These are phyloP conservation scores for Atta colombica DNA, from an alignment of 1,140 invertebrate genomes.

Conservation along the genomic window DNA sequence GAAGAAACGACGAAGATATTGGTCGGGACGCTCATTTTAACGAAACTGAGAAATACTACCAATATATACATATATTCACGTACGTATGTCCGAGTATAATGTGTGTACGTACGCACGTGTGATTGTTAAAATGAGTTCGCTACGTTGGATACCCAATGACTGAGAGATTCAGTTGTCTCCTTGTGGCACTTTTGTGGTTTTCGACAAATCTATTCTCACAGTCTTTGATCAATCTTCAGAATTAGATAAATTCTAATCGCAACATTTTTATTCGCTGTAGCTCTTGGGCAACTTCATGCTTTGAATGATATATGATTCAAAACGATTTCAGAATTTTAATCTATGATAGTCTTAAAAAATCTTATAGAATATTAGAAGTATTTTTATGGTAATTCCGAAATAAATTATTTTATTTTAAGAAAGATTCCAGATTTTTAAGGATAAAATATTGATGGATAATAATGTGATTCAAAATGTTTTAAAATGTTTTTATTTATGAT, in stretches of 20 bases:
- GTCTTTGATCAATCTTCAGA: slow-evolving; percentile 27
- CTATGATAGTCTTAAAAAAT: too few species aligned
- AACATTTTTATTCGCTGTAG: slow-evolving; percentile 6
- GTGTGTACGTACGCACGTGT: neutral
- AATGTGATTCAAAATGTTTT: too few species aligned
- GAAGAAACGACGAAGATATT: slow-evolving; percentile 48
- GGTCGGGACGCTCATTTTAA: slow-evolving; percentile 62
- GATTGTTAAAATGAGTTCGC: slow-evolving; percentile 54
- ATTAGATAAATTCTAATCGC: slow-evolving; percentile 29
- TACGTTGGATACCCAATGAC: neutral
- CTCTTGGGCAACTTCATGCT: neutral
- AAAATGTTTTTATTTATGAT: too few species aligned
- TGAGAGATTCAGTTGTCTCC: slow-evolving; percentile 31
- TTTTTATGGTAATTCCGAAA: neutral
- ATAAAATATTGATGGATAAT: too few species aligned
- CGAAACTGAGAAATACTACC: slow-evolving; percentile 41
- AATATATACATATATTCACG: neutral
- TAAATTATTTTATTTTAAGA: neutral
- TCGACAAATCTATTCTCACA: neutral
- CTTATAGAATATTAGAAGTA: too few species aligned
- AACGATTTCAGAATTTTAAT: neutral
- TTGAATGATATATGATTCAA: neutral
- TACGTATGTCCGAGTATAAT: too few species aligned
- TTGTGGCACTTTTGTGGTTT: neutral
- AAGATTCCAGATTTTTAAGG: neutral